Base-by-base conservation (phyloP, 2,797 vertebrate species). In the Alosa sapidissima region DNA sequence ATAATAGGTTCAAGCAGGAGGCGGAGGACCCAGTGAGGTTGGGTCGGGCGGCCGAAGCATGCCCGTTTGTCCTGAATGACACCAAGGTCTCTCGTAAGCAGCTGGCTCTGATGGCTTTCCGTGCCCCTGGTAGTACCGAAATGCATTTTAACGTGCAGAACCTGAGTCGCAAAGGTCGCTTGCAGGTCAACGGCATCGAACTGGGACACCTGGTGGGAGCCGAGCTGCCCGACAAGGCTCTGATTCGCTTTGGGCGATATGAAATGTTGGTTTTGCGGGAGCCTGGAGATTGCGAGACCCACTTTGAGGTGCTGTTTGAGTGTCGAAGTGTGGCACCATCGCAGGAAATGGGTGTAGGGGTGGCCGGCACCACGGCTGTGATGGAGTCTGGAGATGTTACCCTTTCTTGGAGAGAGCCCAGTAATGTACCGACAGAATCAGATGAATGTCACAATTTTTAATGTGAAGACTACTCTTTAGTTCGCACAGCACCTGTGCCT, bases 111-210 rank as follows among this genome's bases (percentile, higher is more conserved):
- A 93, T 95, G 0, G 94, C 96, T 0, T 98, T 96, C 92, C 96
- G 94, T 65, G 92, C 89, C 0, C 90, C 95, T 0, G 87, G 93
- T 45, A 94, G 92, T 89, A 83, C 92, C 0, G 91, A 94, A 5
- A 86, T 94, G 58, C 93, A 90, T 3, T 98, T 99, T 84, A 93
- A 94, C 89, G 93, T 98, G 41, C 98, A 99, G 95, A 99, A 98
- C 90, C 72, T 98, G 92, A 99, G 98, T 91, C 96, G 95, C 93
- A 97, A 85, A 90, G 95, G 93, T 0, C 94, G 68, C 0, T 62
- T 99, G 85, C 62, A 86, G 0, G 95, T 99, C 36, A 94, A 96
- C 88, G 88, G 94, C 5, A 82, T 81, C 0, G 89, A 90, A 21
- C 93, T 99, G 88, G 92, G 86, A 54, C 96, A 97, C 91, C 91